These are phyloP conservation scores for Ptychoptera contaminata DNA, from an alignment of 2,888 invertebrate species.

Conservation along the genomic window DNA sequence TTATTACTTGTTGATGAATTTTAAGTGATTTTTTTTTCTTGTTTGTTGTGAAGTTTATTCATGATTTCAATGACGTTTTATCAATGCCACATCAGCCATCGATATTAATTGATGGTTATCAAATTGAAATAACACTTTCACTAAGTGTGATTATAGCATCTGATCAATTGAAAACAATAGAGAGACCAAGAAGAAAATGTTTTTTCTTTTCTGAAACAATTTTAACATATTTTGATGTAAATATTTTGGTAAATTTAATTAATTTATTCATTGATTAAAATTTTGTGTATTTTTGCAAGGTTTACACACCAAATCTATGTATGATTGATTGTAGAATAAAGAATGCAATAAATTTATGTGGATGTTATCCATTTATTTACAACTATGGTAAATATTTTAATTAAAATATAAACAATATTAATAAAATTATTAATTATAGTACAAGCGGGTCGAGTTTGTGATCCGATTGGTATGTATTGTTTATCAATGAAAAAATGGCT, in stretches of 20 bases:
- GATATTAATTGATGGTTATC: not conserved
- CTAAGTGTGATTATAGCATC: not conserved
- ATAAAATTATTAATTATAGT: not conserved
- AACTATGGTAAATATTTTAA: slow-evolving; percentile 12
- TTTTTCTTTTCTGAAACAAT: slow-evolving; percentile 22
- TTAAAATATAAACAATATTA: not conserved
- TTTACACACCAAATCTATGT: slow-evolving; percentile 21
- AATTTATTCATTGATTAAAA: too few relatives aligned
- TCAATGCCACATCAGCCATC: too few relatives aligned
- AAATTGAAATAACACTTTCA: not conserved
- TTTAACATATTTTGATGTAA: slow-evolving; percentile 21
- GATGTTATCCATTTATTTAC: slow-evolving; percentile 26
- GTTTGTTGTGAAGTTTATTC: too few relatives aligned
- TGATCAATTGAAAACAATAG: slow-evolving; percentile 12
- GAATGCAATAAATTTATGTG: slow-evolving; percentile 19
- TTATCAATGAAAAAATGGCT: slow-evolving; percentile 2
- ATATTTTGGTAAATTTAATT: not conserved
- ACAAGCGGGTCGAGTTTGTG: not conserved
- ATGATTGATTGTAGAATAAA: slow-evolving; percentile 24
- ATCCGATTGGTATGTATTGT: not conserved
- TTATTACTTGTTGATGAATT: too few relatives aligned
- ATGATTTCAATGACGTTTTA: too few relatives aligned
- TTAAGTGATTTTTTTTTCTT: too few relatives aligned
- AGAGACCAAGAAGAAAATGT: slow-evolving; percentile 23
- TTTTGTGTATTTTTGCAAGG: slow-evolving; percentile 12